Conservation (phyloP, 2,113 vertebrate genomes). For the Heterocephalus glaber region DNA sequence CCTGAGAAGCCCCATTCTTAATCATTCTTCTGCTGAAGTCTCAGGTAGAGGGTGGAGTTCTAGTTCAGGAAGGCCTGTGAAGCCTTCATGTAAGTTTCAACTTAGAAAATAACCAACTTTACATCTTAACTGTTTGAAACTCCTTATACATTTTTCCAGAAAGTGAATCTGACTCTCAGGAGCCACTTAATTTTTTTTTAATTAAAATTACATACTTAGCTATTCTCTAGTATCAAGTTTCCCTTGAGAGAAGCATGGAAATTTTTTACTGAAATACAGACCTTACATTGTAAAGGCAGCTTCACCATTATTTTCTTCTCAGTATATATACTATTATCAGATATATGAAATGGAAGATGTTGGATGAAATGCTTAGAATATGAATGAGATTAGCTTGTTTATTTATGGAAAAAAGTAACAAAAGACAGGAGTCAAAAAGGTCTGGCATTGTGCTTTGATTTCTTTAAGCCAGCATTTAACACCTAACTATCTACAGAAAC, state of each 20-base stretch:
- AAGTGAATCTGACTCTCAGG: background rate
- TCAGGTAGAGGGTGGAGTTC: background rate
- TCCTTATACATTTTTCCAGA: background rate
- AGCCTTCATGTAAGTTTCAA: background rate
- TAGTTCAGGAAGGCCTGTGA: background rate
- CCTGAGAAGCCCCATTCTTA: background rate
- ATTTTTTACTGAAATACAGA: background rate
- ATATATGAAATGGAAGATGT: background rate
- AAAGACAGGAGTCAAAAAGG: slow-evolving; percentile 20
- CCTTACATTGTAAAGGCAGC: background rate
- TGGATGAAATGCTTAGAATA: slow-evolving; percentile 1
- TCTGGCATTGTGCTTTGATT: background rate
- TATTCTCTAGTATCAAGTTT: background rate
- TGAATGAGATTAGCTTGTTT: slow-evolving; percentile 36
- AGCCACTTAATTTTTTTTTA: background rate
- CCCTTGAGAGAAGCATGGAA: background rate
- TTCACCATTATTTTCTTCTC: background rate
- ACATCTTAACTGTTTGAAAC: background rate
- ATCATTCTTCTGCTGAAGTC: background rate
- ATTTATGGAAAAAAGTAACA: slow-evolving; percentile 20
- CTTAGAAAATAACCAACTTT: slow-evolving; percentile 42
- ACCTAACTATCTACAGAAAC: background rate
- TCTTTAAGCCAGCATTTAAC: background rate
- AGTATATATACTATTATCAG: background rate
- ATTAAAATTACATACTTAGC: slow-evolving; percentile 15